Evolutionary conservation across 1,140 invertebrate genomes (phyloP).

Genomic region (Colletes gigas): DNA sequence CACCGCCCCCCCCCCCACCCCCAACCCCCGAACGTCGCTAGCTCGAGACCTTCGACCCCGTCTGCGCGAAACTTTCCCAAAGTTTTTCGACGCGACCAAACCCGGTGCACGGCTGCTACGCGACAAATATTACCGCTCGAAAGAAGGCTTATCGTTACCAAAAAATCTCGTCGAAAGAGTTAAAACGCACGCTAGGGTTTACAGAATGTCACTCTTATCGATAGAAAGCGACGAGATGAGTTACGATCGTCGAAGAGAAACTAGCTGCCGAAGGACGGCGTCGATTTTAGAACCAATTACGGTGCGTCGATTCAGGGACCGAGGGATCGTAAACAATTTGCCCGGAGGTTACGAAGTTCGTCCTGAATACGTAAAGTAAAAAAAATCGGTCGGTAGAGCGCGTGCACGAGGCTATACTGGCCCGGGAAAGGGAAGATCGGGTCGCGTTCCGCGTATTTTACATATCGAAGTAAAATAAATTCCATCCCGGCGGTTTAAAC

Average conservation of each 20-base stretch:
- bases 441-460: constrained; percentile 15
- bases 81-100: neutral
- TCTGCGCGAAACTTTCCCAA: neutral
- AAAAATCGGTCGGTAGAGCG: neutral
- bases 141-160: no score
- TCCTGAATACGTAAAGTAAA: constrained; percentile 25
- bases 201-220: no score
- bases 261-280: constrained; percentile 14
- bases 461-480: constrained; percentile 49
- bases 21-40: neutral
- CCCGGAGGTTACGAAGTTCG: neutral
- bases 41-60: constrained; percentile 4
- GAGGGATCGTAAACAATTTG: constrained; percentile 13
- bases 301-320: neutral
- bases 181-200: no score
- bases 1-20: neutral
- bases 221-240: constrained; percentile 5
- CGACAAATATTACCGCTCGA: neutral
- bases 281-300: constrained; percentile 35
- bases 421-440: constrained; percentile 17
- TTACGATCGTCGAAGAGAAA: constrained; percentile 32
- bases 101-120: neutral
- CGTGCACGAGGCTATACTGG: neutral
- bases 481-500: constrained; percentile 39
- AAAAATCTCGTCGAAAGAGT: no score